Conservation (phyloP, 2,113 vertebrate genomes). For the Ptyas mucosa region DNA sequence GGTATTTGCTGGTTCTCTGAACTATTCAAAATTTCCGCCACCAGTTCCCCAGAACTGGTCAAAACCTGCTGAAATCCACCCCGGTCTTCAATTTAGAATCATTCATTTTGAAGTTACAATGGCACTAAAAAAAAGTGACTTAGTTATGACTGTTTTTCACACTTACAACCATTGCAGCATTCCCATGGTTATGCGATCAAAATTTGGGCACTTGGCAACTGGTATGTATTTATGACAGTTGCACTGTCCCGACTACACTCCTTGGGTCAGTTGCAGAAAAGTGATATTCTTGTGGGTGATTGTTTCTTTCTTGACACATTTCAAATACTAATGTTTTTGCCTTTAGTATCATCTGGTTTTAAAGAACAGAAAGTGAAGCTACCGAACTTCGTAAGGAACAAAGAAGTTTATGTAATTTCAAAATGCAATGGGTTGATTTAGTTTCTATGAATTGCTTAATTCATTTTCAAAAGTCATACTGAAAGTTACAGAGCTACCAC, state of each 20-base stretch:
- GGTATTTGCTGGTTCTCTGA: too few species aligned
- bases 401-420: slow-evolving; percentile 7
- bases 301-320: background rate
- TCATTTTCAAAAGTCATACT: slow-evolving; percentile 62
- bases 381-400: background rate
- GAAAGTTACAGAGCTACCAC: slow-evolving; percentile 62
- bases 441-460: slow-evolving; percentile 66
- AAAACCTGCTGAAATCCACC: too few species aligned
- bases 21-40: too few species aligned
- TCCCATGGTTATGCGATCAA: background rate
- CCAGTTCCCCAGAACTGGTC: too few species aligned
- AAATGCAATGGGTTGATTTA: slow-evolving; percentile 50
- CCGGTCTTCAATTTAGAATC: background rate
- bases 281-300: background rate
- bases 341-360: slow-evolving; percentile 9
- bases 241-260: background rate
- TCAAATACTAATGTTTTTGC: background rate
- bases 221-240: background rate
- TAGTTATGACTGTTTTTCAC: background rate
- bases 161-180: background rate
- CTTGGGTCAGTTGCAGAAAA: background rate
- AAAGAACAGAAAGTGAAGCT: slow-evolving; percentile 7
- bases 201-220: background rate
- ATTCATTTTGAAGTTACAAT: background rate
- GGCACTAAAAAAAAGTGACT: background rate